phyloP scores from a whole-genome alignment of 2,797 vertebrate species.

The Chaetophractus vellerosus region DNA sequence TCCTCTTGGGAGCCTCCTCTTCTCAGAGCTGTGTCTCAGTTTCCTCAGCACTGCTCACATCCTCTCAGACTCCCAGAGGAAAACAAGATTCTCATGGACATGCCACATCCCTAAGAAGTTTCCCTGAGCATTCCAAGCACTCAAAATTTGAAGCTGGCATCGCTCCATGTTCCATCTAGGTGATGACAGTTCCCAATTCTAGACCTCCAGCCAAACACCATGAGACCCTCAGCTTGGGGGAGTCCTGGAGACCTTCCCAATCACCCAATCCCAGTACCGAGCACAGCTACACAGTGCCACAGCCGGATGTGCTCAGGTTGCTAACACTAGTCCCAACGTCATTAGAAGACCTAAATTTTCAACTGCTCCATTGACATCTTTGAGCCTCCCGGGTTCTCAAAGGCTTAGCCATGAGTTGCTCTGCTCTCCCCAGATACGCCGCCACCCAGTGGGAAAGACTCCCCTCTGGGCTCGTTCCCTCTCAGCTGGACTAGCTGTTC shows the following conservation, averaged over 20 bases:
- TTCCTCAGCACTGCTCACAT: background rate
- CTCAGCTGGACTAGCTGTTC: background rate
- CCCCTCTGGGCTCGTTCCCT: background rate
- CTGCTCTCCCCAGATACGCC: too few relatives aligned
- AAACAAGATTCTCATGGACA: slow-evolving; percentile 25
- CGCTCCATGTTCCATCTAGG: background rate
- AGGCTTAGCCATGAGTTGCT: too few relatives aligned
- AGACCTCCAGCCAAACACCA: background rate
- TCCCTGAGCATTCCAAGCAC: background rate
- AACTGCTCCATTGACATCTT: too few relatives aligned
- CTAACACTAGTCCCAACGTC: background rate
- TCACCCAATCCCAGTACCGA: too few relatives aligned
- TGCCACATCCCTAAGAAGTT: background rate
- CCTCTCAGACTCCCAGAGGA: slow-evolving; percentile 39
- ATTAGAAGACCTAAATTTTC: too few relatives aligned
- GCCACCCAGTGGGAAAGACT: background rate
- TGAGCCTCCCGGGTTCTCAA: too few relatives aligned
- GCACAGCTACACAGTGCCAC: too few relatives aligned
- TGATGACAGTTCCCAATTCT: background rate
- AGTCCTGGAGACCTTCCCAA: background rate
- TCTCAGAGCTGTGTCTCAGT: background rate
- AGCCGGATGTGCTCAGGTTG: accelerated
- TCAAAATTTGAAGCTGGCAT: background rate
- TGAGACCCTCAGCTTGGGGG: background rate
- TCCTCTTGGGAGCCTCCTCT: slow-evolving; percentile 41